phyloP scores from a whole-genome alignment of 2,797 vertebrate species.

The Lutra lutra region DNA sequence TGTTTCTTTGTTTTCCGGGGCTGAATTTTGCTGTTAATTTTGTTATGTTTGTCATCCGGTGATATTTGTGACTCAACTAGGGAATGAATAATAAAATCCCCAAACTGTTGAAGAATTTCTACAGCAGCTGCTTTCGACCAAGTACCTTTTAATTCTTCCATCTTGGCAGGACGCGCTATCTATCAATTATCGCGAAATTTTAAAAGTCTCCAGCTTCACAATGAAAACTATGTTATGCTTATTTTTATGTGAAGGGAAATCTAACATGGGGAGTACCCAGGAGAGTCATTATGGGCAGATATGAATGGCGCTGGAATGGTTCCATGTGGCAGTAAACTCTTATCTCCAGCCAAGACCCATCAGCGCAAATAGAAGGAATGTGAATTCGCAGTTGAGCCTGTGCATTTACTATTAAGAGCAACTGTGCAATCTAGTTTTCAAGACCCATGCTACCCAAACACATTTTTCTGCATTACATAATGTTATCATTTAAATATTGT shows the following conservation, averaged over 20 bases:
- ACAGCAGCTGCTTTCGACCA: conserved; percentile 54
- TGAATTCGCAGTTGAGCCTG: conserved; percentile 35
- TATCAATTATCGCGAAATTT: conserved; percentile 79
- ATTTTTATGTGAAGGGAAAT: conserved; percentile 78
- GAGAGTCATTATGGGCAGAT: conserved; percentile 75
- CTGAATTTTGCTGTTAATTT: conserved; percentile 58
- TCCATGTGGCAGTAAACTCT: conserved; percentile 65
- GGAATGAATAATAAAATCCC: background rate
- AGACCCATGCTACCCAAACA: conserved; percentile 60
- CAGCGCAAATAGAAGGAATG: conserved; percentile 73
- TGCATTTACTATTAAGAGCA: conserved; percentile 69
- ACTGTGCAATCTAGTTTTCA: conserved; percentile 72
- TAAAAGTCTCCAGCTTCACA: conserved; percentile 77
- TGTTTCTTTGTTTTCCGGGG: background rate
- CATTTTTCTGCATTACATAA: conserved; percentile 81
- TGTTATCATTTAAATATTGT: conserved; percentile 81
- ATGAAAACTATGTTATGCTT: conserved; percentile 69
- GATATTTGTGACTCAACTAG: conserved; percentile 35
- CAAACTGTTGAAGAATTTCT: conserved; percentile 35
- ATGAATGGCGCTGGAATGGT: conserved; percentile 64
- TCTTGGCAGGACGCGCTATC: conserved; percentile 67
- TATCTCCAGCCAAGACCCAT: conserved; percentile 74
- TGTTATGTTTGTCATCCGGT: conserved; percentile 34
- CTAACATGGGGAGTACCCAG: conserved; percentile 71
- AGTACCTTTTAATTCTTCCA: conserved; percentile 77